Conservation (phyloP, 2,888 invertebrate species). For the Ophion slaviceki region DNA sequence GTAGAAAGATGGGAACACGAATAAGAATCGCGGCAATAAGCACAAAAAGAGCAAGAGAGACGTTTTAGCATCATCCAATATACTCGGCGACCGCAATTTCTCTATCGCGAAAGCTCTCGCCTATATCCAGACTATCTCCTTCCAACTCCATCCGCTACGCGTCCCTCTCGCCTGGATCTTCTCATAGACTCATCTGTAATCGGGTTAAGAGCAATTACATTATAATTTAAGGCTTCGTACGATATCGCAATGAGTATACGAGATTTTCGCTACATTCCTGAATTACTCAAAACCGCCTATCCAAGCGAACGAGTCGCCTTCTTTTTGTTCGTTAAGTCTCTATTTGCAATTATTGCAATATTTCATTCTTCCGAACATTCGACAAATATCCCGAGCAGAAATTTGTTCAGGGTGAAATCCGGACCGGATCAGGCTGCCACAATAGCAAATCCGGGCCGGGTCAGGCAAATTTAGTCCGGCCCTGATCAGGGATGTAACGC, state of each 20-base stretch:
- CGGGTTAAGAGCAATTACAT: constrained; percentile 59
- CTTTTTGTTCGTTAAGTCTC: too few relatives aligned
- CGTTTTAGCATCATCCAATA: constrained; percentile 43
- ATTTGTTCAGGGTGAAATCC: too few relatives aligned
- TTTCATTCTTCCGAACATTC: background rate
- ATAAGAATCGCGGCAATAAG: constrained; percentile 12
- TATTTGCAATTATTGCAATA: background rate
- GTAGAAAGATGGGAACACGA: background rate
- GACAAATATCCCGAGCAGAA: too few relatives aligned
- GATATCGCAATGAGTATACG: constrained; percentile 32
- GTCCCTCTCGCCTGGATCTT: background rate
- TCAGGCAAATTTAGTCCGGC: too few relatives aligned
- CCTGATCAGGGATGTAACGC: too few relatives aligned
- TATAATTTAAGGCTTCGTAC: constrained; percentile 60
- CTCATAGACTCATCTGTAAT: constrained; percentile 50
- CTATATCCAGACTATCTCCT: background rate
- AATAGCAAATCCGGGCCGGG: too few relatives aligned
- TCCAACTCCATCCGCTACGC: background rate
- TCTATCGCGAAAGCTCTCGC: constrained; percentile 46
- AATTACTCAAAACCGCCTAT: background rate
- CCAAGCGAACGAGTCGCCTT: background rate
- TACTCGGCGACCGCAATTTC: constrained; percentile 57
- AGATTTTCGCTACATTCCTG: background rate
- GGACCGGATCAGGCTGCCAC: too few relatives aligned
- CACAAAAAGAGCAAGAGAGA: constrained; percentile 20